Conservation (phyloP, 2,797 vertebrate species). For the Fistularia tabacaria region DNA sequence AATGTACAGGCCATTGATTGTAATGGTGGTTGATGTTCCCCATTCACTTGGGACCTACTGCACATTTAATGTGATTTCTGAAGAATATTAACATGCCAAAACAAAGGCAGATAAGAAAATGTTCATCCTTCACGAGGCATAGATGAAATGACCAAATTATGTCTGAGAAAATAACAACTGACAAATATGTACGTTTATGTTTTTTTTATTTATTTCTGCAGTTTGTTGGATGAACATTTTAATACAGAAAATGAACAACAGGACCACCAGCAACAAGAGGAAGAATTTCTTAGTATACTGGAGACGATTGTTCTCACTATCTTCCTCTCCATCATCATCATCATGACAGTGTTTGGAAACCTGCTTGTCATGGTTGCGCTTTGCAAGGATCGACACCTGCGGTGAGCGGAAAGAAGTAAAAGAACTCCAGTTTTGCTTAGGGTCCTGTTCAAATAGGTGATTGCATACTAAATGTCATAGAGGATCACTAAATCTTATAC, state of each 20-base stretch:
- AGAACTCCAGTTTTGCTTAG: background rate
- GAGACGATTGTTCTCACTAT: conserved; percentile 69
- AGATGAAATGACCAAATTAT: too few species aligned
- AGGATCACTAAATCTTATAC: too few species aligned
- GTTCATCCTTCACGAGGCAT: too few species aligned
- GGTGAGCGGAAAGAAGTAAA: conserved; percentile 51
- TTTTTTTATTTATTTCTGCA: conserved; percentile 24
- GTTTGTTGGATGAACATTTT: conserved; percentile 64
- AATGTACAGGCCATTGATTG: too few species aligned
- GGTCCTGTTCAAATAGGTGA: background rate
- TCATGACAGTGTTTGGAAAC: conserved; percentile 80
- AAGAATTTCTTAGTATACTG: conserved; percentile 58
- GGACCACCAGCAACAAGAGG: conserved; percentile 26
- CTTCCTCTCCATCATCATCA: conserved; percentile 75
- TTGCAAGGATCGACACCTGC: conserved; percentile 78
- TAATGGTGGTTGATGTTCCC: too few species aligned
- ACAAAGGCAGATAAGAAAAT: too few species aligned
- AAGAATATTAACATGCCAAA: too few species aligned
- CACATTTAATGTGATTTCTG: too few species aligned
- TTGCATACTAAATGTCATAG: too few species aligned
- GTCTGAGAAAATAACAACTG: too few species aligned
- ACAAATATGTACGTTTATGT: too few species aligned
- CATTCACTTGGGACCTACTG: too few species aligned
- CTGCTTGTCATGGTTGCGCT: conserved; percentile 82
- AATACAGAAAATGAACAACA: conserved; percentile 46